Percentiles rank a stretch among this genome's conserved stretches.
Conservation (phyloP, 2,113 vertebrate species). For the Mionectes macconnelli region DNA sequence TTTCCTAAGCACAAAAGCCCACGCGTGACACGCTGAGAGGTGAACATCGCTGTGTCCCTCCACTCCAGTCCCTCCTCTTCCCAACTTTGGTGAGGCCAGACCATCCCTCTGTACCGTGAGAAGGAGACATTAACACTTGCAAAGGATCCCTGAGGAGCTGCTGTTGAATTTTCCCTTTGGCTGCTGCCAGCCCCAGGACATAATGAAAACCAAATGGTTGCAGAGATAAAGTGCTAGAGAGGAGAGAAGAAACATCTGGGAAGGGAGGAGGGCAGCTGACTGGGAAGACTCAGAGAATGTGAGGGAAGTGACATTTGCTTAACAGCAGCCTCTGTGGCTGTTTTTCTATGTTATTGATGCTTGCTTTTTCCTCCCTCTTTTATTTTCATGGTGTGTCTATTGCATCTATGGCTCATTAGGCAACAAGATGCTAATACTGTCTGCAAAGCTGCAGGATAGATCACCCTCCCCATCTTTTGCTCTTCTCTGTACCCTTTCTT, state of each 20-base stretch:
- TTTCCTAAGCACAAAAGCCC: background rate
- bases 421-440: constrained; percentile 10
- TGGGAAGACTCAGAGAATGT: background rate
- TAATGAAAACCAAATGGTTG: background rate
- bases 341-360: background rate
- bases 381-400: constrained; percentile 36
- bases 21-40: background rate
- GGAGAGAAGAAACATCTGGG: background rate
- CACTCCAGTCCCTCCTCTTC: background rate
- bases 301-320: background rate
- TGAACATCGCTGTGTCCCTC: background rate
- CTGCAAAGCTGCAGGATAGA: constrained; percentile 2
- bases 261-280: background rate
- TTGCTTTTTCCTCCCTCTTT: constrained; percentile 23
- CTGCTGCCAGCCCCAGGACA: background rate
- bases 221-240: background rate
- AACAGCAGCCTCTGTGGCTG: background rate
- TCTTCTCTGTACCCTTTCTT: background rate
- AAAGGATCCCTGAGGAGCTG: background rate
- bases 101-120: background rate
- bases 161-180: background rate
- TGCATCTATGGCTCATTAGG: constrained; percentile 50
- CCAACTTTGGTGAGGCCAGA: fast-evolving
- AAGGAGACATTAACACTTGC: background rate
- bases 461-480: background rate